Base-by-base conservation (phyloP, 2,888 invertebrate species). In the Caenorhabditis sp. region DNA sequence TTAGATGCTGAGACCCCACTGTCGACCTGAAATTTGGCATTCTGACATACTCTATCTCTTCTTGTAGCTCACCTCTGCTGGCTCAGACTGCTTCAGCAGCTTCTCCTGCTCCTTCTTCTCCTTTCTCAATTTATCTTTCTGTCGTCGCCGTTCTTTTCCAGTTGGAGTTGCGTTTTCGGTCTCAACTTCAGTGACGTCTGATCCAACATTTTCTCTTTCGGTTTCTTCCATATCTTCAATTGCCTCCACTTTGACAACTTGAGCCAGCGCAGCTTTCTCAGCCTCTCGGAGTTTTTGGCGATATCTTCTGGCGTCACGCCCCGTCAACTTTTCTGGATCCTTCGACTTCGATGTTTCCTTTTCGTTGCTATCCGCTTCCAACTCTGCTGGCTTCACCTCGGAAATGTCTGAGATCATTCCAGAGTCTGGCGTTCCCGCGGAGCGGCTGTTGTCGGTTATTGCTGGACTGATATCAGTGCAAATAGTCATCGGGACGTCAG, bases 51-150 rank as follows among this genome's bases (percentile, higher is more conserved):
- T 38, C 6, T 38, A 38, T 38, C 12, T 38, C 12, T 2, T 2
- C 6, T 10, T 6, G n/a, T 28, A 19, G 6, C 22, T 51, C 19
- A 16, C 56, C 12, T 41, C 16, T 16, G 38, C 38, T 24, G 54
- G 19, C 44, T 47, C 38, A 3, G 28, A n/a, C n/a, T 7, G 0
- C 7, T 14, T 31, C 19, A 51, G 0, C 19, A 69, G 24, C 14
- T 63, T 51, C 7, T 63, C 54, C 22, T 63, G 51, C n/a, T 38
- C 49, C 16, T 63, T 61, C 24, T 58, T 70, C 24, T 79, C 79
- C 16, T 64, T 79, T 35, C 79, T 31, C 47, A 79, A 19, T 19
- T 79, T 79, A 24, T 79, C 79, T n/a, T 79, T 79, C 44, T 70
- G 10, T 8, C 79, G 54, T 2, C 79, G 19, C 14, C 64, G 70